These are phyloP conservation scores for Volucella bombylans DNA, from an alignment of 2,888 invertebrate genomes.

Conservation along the genomic window DNA sequence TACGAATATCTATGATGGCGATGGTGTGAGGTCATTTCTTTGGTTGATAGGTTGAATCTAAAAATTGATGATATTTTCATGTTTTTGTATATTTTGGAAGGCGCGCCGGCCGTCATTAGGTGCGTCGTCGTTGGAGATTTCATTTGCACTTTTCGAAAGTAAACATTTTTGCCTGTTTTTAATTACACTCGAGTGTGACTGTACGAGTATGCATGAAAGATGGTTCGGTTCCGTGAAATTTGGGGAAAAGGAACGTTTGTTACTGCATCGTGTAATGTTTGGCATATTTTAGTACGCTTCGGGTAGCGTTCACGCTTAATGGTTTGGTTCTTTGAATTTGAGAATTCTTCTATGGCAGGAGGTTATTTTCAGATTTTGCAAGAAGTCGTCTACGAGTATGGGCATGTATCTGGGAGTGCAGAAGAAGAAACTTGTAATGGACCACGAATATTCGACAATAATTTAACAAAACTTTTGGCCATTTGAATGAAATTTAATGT, in stretches of 20 bases:
- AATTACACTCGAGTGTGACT: neutral
- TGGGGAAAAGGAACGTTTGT: neutral
- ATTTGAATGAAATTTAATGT: no score
- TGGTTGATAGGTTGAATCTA: conserved; percentile 46
- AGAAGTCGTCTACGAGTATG: no score
- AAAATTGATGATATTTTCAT: conserved; percentile 51
- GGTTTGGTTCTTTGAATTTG: no score
- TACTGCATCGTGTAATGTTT: no score
- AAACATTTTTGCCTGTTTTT: conserved; percentile 21
- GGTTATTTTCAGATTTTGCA: no score
- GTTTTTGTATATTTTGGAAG: conserved; percentile 49
- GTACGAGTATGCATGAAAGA: conserved; percentile 1
- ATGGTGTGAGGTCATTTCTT: conserved; percentile 51
- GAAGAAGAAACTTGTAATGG: no score
- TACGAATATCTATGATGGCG: neutral
- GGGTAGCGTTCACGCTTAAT: no score
- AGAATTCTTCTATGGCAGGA: no score
- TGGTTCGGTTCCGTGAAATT: conserved; percentile 6
- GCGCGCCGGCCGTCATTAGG: neutral
- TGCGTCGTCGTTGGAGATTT: conserved; percentile 1
- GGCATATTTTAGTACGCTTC: no score
- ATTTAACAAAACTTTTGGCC: no score
- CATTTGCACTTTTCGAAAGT: conserved; percentile 36
- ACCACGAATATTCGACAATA: no score
- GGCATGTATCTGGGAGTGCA: no score